Evolutionary conservation across 1,140 invertebrate species (phyloP).

Genomic region (Lordiphosa mommai): DNA sequence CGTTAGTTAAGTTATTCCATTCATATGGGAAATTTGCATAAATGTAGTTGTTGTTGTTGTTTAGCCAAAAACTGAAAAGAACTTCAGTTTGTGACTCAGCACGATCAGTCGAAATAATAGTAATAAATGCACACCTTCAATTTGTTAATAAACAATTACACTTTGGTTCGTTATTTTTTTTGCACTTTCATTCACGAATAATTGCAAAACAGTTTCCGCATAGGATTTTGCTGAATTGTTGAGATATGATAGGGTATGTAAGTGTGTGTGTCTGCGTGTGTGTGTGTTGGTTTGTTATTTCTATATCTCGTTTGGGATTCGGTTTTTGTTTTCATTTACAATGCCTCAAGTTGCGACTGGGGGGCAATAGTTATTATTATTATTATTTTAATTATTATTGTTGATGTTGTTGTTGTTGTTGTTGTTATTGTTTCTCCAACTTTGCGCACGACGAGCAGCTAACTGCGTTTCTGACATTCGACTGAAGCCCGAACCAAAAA

Average conservation of each 20-base stretch:
- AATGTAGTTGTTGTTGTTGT: slow-evolving; percentile 8
- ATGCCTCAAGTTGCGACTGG: slow-evolving; percentile 36
- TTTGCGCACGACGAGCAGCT: slow-evolving; percentile 71
- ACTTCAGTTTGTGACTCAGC: slow-evolving; percentile 36
- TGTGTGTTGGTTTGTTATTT: slow-evolving; percentile 8
- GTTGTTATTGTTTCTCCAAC: slow-evolving; percentile 43
- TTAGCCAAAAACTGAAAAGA: slow-evolving; percentile 18
- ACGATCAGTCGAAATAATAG: slow-evolving; percentile 8
- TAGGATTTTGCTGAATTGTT: slow-evolving; percentile 42
- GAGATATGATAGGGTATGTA: slow-evolving; percentile 1
- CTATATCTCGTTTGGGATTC: slow-evolving; percentile 15
- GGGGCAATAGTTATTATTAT: slow-evolving; percentile 10
- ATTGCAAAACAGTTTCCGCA: slow-evolving; percentile 56
- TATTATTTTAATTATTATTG: slow-evolving; percentile 32
- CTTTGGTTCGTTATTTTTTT: slow-evolving; percentile 2
- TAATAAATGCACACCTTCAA: slow-evolving; percentile 35
- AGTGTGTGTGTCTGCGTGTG: slow-evolving; percentile 11
- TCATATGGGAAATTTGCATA: slow-evolving; percentile 48
- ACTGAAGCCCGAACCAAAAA: slow-evolving; percentile 59
- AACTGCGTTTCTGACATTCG: slow-evolving; percentile 75
- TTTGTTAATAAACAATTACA: slow-evolving; percentile 62
- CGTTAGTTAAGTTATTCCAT: too few relatives aligned
- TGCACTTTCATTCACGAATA: slow-evolving; percentile 31
- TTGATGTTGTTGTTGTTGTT: slow-evolving; percentile 21
- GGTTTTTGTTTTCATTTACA: slow-evolving; percentile 51